Conservation (phyloP, 2,888 invertebrate genomes). For the Phyllotreta striolata region DNA sequence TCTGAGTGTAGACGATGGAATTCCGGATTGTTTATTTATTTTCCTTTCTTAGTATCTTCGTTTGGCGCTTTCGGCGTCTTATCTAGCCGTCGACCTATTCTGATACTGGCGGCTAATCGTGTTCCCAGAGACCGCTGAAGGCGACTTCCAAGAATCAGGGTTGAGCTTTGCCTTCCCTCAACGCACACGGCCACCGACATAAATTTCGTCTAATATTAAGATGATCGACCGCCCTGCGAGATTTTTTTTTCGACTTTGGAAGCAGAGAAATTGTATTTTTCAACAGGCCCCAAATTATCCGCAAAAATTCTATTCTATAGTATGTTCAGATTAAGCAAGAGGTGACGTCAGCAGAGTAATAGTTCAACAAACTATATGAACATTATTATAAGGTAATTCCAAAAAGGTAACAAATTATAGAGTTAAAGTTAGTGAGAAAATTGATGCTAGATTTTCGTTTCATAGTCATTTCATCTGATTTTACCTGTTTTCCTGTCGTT, state of each 20-base stretch:
- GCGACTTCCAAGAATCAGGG: conserved; percentile 52
- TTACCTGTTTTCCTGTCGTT: too few species aligned
- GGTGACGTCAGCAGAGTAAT: too few species aligned
- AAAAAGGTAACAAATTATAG: too few species aligned
- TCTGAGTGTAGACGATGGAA: conserved; percentile 41
- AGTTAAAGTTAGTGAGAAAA: too few species aligned
- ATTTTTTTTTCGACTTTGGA: neutral
- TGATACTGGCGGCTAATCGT: conserved; percentile 46
- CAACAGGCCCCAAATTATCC: too few species aligned
- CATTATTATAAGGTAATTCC: too few species aligned
- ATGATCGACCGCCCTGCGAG: conserved; percentile 5
- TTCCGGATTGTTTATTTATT: conserved; percentile 51
- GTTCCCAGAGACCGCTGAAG: conserved; percentile 49
- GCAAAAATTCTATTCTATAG: too few species aligned
- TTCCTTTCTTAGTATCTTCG: conserved; percentile 48
- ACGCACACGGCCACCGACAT: conserved; percentile 42
- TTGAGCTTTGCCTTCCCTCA: conserved; percentile 42
- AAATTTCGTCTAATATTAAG: conserved; percentile 42
- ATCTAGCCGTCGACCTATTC: conserved; percentile 49
- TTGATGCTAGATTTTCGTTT: too few species aligned
- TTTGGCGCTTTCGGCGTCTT: conserved; percentile 52
- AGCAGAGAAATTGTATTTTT: too few species aligned
- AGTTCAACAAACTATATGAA: too few species aligned
- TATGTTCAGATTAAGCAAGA: too few species aligned
- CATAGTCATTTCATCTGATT: too few species aligned